Evolutionary conservation across 2,797 vertebrate genomes (phyloP).

Genomic region (Australoheros facetus): DNA sequence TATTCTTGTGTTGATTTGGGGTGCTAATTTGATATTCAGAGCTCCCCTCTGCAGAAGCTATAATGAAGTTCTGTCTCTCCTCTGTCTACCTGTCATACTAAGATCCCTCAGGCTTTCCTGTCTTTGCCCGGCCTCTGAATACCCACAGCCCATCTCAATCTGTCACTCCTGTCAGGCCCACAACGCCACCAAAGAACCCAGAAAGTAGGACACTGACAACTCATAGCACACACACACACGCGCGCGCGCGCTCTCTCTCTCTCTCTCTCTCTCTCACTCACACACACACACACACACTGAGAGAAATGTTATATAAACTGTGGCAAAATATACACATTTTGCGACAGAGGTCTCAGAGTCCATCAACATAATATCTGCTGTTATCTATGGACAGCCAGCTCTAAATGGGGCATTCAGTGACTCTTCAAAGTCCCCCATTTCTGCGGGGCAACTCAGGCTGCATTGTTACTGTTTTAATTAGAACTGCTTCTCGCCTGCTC

Average conservation of each 20-base stretch:
- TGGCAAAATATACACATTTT: constrained; percentile 54
- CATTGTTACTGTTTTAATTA: constrained; percentile 79
- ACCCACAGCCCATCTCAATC: constrained; percentile 76
- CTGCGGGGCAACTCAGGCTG: constrained; percentile 64
- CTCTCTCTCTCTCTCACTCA: not conserved
- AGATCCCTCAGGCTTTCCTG: constrained; percentile 70
- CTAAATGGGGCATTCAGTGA: constrained; percentile 75
- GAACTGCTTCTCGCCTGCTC: constrained; percentile 69
- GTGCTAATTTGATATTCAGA: constrained; percentile 56
- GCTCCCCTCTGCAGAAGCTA: constrained; percentile 31
- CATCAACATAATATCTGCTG: constrained; percentile 51
- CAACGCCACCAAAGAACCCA: constrained; percentile 66
- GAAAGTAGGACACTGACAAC: constrained; percentile 76
- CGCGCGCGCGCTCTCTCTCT: too few relatives aligned
- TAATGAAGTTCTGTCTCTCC: constrained; percentile 69
- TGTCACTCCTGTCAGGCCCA: constrained; percentile 73
- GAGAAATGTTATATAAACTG: constrained; percentile 32
- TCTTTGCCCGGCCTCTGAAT: constrained; percentile 68
- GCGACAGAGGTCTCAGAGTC: constrained; percentile 57
- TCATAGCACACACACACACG: constrained; percentile 13
- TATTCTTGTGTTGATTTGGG: constrained; percentile 28
- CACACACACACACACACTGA: constrained; percentile 9
- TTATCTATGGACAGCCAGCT: constrained; percentile 66
- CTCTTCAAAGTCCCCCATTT: constrained; percentile 71
- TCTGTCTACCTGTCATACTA: constrained; percentile 73